Percentiles rank a stretch among this genome's conserved stretches.
These are phyloP conservation scores for Holcopasites calliopsidis DNA, from an alignment of 1,140 invertebrate genomes.

Conservation along the genomic window DNA sequence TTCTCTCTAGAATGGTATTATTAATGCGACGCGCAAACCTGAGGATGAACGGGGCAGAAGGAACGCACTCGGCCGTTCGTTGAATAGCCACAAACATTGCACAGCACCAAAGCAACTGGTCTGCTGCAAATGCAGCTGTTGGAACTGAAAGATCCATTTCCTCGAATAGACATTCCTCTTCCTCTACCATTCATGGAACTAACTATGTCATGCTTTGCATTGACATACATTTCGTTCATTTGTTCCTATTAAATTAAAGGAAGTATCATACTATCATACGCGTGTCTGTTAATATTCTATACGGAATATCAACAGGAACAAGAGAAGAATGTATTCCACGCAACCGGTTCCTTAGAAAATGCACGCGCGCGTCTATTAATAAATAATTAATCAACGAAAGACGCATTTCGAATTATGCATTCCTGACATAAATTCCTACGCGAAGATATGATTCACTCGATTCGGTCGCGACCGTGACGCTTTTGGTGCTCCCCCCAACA, in stretches of 20 bases:
- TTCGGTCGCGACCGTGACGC: neutral
- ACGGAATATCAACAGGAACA: neutral
- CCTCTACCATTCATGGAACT: neutral
- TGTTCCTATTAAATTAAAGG: neutral
- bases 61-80: constrained; percentile 51
- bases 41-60: constrained; percentile 53
- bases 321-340: neutral
- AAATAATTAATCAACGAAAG: constrained; percentile 1
- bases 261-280: neutral
- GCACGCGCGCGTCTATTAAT: neutral
- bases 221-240: neutral
- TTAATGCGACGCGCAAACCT: constrained; percentile 29
- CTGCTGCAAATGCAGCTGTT: constrained; percentile 47
- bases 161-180: constrained; percentile 7
- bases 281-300: neutral
- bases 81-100: constrained; percentile 54
- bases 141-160: no score
- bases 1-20: no score
- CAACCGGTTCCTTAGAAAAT: constrained; percentile 3
- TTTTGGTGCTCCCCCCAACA: neutral
- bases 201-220: neutral
- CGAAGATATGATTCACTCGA: constrained; percentile 24
- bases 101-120: constrained; percentile 38
- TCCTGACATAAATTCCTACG: constrained; percentile 21
- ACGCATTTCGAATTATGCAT: constrained; percentile 26